Evolutionary conservation across 1,140 invertebrate species (phyloP).

Genomic region (Lanistes nyassanus): DNA sequence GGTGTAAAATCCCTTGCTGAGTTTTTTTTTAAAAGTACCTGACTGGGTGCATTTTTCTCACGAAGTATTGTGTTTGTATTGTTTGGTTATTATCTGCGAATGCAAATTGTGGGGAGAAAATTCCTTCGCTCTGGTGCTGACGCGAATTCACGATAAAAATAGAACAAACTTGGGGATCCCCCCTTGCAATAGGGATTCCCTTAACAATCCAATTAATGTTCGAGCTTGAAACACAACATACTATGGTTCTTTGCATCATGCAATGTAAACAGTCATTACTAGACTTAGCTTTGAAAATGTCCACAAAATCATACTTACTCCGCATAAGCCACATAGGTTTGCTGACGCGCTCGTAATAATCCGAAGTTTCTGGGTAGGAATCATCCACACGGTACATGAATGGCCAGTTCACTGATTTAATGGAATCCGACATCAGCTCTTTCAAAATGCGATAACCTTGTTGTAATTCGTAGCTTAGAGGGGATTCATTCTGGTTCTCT

Average conservation of each 20-base stretch:
- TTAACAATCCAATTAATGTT: neutral
- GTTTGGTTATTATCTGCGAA: no score
- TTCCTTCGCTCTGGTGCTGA: neutral
- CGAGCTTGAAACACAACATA: neutral
- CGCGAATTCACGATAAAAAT: slow-evolving; percentile 24
- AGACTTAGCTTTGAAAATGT: neutral
- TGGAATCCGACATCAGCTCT: slow-evolving; percentile 63
- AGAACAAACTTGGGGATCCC: slow-evolving; percentile 18
- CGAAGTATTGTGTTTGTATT: no score
- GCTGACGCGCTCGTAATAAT: slow-evolving; percentile 66
- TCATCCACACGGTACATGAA: slow-evolving; percentile 64
- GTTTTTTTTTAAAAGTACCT: no score
- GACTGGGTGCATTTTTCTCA: no score
- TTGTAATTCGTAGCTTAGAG: slow-evolving; percentile 52
- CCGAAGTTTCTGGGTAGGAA: slow-evolving; percentile 53
- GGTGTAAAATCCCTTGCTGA: no score
- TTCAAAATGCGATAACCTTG: slow-evolving; percentile 61
- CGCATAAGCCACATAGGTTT: slow-evolving; percentile 68
- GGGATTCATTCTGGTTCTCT: slow-evolving; percentile 8
- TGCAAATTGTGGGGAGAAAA: no score
- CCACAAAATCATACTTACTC: slow-evolving; percentile 56
- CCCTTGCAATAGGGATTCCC: slow-evolving; percentile 21
- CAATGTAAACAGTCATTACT: neutral
- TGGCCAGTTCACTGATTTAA: slow-evolving; percentile 61
- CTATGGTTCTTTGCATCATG: neutral